These are phyloP conservation scores for Smutsia gigantea DNA, from an alignment of 2,797 vertebrate species.

Conservation along the genomic window DNA sequence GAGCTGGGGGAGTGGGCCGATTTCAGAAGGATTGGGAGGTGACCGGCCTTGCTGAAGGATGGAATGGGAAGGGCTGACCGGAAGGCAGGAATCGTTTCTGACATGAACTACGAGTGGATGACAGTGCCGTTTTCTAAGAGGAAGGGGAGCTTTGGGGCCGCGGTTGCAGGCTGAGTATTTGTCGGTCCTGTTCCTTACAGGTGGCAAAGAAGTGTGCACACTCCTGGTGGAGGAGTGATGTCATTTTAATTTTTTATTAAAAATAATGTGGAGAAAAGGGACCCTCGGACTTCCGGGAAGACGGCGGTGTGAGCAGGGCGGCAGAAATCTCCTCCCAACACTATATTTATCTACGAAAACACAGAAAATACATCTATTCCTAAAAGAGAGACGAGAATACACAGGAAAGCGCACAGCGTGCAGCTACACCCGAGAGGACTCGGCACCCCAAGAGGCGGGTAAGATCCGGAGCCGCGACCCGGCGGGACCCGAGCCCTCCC, in stretches of 20 bases:
- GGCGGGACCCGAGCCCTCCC: too few relatives aligned
- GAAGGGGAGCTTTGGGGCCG: background rate
- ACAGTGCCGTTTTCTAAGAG: background rate
- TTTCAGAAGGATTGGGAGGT: background rate
- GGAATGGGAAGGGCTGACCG: background rate
- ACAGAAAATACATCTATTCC: too few relatives aligned
- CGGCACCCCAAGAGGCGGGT: too few relatives aligned
- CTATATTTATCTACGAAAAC: too few relatives aligned
- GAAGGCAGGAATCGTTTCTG: background rate
- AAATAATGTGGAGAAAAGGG: background rate
- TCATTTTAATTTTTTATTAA: background rate
- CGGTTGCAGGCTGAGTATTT: background rate
- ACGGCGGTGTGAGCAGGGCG: too few relatives aligned
- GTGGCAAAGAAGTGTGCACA: background rate
- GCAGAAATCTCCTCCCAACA: too few relatives aligned
- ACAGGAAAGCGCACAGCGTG: too few relatives aligned
- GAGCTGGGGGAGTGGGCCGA: fast-evolving
- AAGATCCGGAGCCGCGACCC: too few relatives aligned
- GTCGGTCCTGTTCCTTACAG: background rate
- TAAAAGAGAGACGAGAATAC: too few relatives aligned
- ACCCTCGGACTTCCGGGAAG: too few relatives aligned
- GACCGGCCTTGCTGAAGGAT: background rate
- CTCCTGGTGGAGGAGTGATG: background rate
- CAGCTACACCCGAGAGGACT: too few relatives aligned
- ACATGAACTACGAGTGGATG: too few relatives aligned